Conservation (phyloP, 2,113 vertebrate genomes). For the Pollachius pollachius region DNA sequence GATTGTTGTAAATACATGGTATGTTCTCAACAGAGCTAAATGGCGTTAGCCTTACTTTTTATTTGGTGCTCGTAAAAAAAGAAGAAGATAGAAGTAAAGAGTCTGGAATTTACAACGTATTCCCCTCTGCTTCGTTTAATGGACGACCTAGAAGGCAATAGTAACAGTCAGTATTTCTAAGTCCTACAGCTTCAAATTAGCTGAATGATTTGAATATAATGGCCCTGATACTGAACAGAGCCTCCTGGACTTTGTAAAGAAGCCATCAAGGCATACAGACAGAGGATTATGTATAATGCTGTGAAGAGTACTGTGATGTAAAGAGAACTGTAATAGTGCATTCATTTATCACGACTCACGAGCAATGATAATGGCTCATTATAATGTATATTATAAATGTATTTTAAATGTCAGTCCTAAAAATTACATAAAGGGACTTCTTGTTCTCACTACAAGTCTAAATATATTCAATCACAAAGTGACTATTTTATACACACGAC, state of each 20-base stretch:
- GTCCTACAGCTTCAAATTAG: too few species aligned
- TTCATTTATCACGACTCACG: not conserved
- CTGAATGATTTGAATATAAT: too few species aligned
- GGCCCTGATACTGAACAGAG: not conserved
- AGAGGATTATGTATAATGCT: constrained; percentile 12
- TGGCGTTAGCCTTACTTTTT: too few species aligned
- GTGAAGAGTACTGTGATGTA: constrained; percentile 36
- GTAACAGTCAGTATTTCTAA: too few species aligned
- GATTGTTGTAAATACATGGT: not conserved
- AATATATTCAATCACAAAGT: not conserved
- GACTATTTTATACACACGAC: not conserved
- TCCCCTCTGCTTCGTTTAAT: too few species aligned
- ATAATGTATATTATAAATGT: constrained; percentile 1
- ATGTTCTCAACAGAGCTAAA: too few species aligned
- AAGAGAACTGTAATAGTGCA: not conserved
- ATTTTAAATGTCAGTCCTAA: not conserved
- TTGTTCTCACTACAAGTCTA: not conserved
- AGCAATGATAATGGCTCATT: constrained; percentile 14
- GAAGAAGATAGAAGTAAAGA: too few species aligned
- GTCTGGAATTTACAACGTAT: too few species aligned
- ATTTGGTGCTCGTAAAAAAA: too few species aligned
- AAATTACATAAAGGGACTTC: not conserved
- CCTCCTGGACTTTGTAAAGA: not conserved
- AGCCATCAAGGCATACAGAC: not conserved
- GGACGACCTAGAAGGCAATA: too few species aligned